Conservation (phyloP, 2,888 invertebrate species). For the Cephus pygmeus region DNA sequence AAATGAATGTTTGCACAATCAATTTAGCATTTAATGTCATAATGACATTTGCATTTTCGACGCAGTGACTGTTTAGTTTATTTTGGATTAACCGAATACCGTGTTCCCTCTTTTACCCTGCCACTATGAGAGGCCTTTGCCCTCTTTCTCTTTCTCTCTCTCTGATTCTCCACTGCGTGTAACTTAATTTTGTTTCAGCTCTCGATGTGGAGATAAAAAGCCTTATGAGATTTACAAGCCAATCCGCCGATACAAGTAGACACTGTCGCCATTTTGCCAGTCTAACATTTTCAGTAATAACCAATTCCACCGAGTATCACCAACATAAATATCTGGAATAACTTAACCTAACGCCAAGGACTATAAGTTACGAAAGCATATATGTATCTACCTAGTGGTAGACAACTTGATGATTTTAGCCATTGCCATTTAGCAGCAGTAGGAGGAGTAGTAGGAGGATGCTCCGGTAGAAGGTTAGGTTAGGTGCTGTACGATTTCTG, state of each 20-base stretch:
- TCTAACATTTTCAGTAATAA: not conserved
- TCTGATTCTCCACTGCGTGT: not conserved
- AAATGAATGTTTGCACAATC: constrained; percentile 31
- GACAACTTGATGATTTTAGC: not conserved
- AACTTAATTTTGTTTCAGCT: not conserved
- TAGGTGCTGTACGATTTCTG: constrained; percentile 44
- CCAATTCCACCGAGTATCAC: not conserved
- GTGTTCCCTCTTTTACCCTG: not conserved
- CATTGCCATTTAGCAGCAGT: not conserved
- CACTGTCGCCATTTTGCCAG: not conserved
- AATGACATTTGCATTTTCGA: constrained; percentile 54
- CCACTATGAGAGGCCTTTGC: not conserved
- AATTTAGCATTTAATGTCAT: constrained; percentile 60
- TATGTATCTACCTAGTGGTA: not conserved
- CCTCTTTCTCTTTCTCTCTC: not conserved
- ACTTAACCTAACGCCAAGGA: not conserved
- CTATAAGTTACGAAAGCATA: not conserved
- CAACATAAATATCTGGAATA: not conserved
- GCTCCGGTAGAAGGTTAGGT: constrained; percentile 18
- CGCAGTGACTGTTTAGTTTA: constrained; percentile 51
- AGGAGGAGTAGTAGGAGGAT: not conserved
- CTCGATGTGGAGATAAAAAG: not conserved
- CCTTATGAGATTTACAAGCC: not conserved
- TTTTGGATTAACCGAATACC: constrained; percentile 47
- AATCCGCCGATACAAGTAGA: not conserved